Percentiles rank a stretch among this genome's conserved stretches.
Conservation (phyloP, 2,797 vertebrate genomes). For the Muraenolepis orangiensis region DNA sequence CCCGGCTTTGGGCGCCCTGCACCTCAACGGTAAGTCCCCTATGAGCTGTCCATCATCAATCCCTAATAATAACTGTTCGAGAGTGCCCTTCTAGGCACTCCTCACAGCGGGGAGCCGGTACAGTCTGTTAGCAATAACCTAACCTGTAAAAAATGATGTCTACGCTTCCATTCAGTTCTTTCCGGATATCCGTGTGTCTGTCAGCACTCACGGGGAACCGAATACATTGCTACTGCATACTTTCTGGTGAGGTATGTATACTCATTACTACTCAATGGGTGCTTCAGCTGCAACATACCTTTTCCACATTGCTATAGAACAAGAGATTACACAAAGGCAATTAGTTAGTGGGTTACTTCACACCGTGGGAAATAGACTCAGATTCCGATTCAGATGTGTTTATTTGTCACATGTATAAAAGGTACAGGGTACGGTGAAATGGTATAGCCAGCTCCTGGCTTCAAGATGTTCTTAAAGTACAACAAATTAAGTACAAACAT, state of each 20-base stretch:
- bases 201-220: neutral
- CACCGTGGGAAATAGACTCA: no score
- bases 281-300: neutral
- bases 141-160: neutral
- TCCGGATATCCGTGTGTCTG: neutral
- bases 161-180: conserved; percentile 2
- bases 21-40: neutral
- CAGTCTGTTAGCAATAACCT: no score
- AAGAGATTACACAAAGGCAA: neutral
- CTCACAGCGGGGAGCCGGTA: no score
- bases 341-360: no score
- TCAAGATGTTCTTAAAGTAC: no score
- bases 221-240: neutral
- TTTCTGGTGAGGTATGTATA: neutral
- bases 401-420: no score
- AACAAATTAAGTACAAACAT: no score
- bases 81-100: neutral
- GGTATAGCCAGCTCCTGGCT: no score
- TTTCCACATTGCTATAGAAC: neutral
- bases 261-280: neutral
- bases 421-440: no score
- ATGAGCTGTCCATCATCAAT: neutral
- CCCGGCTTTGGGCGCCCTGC: neutral
- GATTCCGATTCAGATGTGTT: no score
- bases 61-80: neutral